phyloP scores from a whole-genome alignment of 2,113 vertebrate genomes.

The Cephalophus harveyi region DNA sequence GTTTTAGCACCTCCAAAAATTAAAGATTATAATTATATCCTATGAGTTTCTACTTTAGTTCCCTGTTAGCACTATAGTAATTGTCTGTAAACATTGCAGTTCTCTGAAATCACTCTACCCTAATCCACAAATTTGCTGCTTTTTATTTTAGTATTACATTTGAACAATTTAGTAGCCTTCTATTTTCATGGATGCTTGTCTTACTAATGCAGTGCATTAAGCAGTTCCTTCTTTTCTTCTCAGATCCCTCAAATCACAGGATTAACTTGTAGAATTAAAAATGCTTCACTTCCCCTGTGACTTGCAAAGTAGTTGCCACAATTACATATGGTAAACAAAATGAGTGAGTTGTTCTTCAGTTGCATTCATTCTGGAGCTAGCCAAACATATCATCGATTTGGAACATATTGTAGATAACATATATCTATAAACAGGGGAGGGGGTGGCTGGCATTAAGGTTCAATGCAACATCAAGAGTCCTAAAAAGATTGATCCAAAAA shows the following conservation, averaged over 20 bases:
- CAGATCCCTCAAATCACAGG: constrained; percentile 8
- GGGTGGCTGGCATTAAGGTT: neutral
- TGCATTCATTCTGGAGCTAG: neutral
- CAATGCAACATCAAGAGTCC: neutral
- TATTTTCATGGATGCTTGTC: constrained; percentile 21
- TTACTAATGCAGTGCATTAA: neutral
- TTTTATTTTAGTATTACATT: neutral
- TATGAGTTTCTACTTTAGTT: neutral
- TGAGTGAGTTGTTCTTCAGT: neutral
- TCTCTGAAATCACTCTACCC: neutral
- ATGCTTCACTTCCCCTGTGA: neutral
- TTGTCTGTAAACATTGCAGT: neutral
- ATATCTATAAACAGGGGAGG: neutral
- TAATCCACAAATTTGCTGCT: neutral
- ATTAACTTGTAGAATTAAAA: constrained; percentile 47
- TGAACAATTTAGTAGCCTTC: neutral
- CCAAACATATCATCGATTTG: neutral
- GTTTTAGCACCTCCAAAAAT: neutral
- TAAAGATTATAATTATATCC: neutral
- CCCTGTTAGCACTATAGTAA: neutral
- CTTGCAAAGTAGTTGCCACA: neutral
- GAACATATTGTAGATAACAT: neutral
- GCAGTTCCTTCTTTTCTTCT: neutral
- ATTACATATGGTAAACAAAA: constrained; percentile 14
- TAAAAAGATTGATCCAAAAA: neutral